These are phyloP conservation scores for Aphelocoma californica DNA, from an alignment of 2,797 vertebrate species.

Conservation along the genomic window DNA sequence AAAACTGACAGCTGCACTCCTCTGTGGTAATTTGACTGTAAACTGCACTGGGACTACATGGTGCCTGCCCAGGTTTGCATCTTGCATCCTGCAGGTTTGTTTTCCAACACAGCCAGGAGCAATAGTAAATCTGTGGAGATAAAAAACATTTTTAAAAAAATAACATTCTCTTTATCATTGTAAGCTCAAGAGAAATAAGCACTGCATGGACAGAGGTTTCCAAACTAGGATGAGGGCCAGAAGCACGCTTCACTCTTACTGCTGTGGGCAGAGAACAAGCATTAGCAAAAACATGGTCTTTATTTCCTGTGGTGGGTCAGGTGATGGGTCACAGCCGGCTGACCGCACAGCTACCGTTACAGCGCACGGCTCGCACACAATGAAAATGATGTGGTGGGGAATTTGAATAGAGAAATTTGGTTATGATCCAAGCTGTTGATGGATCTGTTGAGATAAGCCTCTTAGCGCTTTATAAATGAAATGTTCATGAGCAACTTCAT, in stretches of 20 bases:
- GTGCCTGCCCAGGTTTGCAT: background rate
- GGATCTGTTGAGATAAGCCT: background rate
- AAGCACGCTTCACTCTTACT: background rate
- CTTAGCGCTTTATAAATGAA: background rate
- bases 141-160: background rate
- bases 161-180: background rate
- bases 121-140: background rate
- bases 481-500: background rate
- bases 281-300: background rate
- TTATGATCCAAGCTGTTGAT: background rate
- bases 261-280: background rate
- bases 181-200: background rate
- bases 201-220: background rate
- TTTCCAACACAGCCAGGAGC: background rate
- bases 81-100: background rate
- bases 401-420: slow-evolving; percentile 27
- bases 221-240: background rate
- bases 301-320: background rate
- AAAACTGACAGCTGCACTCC: background rate
- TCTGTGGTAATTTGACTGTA: background rate
- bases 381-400: background rate
- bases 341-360: background rate
- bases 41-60: background rate
- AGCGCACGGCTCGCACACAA: background rate
- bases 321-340: background rate